phyloP scores from a whole-genome alignment of 2,113 vertebrate genomes.

The Columba livia region DNA sequence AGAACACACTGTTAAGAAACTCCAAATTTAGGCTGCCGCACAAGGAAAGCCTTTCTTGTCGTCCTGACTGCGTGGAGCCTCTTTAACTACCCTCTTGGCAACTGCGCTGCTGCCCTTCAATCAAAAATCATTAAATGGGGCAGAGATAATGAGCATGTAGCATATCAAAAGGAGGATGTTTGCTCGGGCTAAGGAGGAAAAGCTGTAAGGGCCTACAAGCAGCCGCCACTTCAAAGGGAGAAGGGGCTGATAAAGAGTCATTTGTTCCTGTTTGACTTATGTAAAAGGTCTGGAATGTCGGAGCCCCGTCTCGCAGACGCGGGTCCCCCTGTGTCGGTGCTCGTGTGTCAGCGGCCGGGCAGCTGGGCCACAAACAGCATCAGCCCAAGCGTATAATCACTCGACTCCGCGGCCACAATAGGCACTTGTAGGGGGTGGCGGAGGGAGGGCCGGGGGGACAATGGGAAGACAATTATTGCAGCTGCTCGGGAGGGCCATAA shows the following conservation, averaged over 20 bases:
- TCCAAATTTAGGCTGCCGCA: conserved; percentile 81
- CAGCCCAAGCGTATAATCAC: conserved; percentile 82
- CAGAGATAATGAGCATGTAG: conserved; percentile 84
- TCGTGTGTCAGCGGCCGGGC: conserved; percentile 83
- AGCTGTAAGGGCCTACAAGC: conserved; percentile 75
- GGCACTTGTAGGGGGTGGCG: conserved; percentile 82
- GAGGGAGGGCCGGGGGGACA: conserved; percentile 76
- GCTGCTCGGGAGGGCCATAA: conserved; percentile 80
- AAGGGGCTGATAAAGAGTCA: conserved; percentile 79
- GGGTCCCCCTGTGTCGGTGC: conserved; percentile 27
- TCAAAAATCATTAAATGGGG: conserved; percentile 87
- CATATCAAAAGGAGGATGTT: conserved; percentile 85
- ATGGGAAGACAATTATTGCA: conserved; percentile 85
- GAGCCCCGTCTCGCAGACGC: conserved; percentile 78
- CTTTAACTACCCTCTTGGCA: conserved; percentile 77
- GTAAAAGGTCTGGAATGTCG: conserved; percentile 83
- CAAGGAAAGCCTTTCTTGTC: conserved; percentile 82
- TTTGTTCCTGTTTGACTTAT: conserved; percentile 89
- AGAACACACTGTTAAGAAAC: conserved; percentile 84
- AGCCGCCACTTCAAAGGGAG: conserved; percentile 82
- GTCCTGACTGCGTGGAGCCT: conserved; percentile 72
- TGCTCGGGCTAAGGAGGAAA: conserved; percentile 79
- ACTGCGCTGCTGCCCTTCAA: conserved; percentile 79
- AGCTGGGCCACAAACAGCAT: conserved; percentile 82
- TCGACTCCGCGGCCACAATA: conserved; percentile 76